Evolutionary conservation across 2,888 invertebrate genomes (phyloP).

Genomic region (Tetanocera ferruginea): DNA sequence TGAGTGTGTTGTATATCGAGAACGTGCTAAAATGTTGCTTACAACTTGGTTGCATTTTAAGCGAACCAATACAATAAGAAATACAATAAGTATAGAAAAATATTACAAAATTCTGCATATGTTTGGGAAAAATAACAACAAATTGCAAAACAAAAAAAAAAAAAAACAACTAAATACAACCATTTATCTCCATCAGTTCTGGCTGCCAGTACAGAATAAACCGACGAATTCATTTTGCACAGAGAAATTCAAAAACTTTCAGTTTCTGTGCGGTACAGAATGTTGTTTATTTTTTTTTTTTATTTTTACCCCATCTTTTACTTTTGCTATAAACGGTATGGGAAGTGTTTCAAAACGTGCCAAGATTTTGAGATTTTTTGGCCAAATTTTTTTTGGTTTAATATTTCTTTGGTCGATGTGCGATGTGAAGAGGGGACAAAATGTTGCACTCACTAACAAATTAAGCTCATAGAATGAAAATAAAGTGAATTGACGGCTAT

Average conservation of each 20-base stretch:
- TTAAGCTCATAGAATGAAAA: conserved; percentile 8
- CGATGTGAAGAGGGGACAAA: too few species aligned
- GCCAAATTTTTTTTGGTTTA: background rate
- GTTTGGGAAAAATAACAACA: background rate
- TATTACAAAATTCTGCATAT: conserved; percentile 8
- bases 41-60: background rate
- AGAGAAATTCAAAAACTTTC: background rate
- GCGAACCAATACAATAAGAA: background rate
- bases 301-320: background rate
- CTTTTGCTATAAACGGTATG: background rate
- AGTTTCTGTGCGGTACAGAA: background rate
- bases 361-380: conserved; percentile 15
- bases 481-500: conserved; percentile 25
- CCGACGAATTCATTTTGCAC: conserved; percentile 60
- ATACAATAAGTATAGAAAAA: background rate
- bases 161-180: conserved; percentile 42
- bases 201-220: conserved; percentile 50
- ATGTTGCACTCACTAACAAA: background rate
- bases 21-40: conserved; percentile 15
- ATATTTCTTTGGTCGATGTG: background rate
- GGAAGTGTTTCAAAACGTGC: conserved; percentile 21
- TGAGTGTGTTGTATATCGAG: conserved; percentile 6
- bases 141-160: background rate
- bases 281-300: background rate
- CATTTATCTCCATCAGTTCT: conserved; percentile 64